These are phyloP conservation scores for Bursaphelenchus mucronatus DNA, from an alignment of 1,140 invertebrate species.

Conservation along the genomic window DNA sequence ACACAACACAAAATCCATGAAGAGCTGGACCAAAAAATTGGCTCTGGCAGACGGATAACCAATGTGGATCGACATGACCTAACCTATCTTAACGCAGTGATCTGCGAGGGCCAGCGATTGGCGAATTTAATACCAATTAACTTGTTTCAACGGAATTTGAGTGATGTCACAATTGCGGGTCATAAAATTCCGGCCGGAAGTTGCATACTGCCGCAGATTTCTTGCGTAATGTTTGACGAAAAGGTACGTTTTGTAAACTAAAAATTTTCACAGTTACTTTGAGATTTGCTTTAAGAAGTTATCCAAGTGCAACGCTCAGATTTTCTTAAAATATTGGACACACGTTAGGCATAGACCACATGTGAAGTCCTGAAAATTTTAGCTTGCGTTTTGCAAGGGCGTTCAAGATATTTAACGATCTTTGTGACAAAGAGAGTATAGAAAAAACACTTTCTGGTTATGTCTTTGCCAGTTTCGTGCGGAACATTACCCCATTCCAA, in stretches of 20 bases:
- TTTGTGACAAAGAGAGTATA: no score
- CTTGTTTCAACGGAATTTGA: not conserved
- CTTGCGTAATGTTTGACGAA: conserved; percentile 7
- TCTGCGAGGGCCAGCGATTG: conserved; percentile 15
- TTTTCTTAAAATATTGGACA: no score
- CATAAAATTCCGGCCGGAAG: conserved; percentile 5
- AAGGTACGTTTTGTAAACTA: not conserved
- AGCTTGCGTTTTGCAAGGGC: no score
- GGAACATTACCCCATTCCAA: no score
- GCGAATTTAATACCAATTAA: conserved; percentile 17
- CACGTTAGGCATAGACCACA: no score
- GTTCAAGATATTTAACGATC: no score
- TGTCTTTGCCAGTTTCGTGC: no score
- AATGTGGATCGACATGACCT: not conserved
- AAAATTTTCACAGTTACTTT: no score
- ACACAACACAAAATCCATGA: conserved; percentile 18
- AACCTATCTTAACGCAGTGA: conserved; percentile 14
- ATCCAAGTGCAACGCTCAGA: no score
- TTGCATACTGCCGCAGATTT: not conserved
- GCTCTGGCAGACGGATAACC: conserved; percentile 1
- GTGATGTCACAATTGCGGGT: not conserved
- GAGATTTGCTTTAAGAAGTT: no score
- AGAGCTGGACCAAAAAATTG: conserved; percentile 6
- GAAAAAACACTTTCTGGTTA: no score
- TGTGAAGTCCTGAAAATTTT: no score